Conservation (phyloP, 1,140 invertebrate species). For the Drosophila albomicans region DNA sequence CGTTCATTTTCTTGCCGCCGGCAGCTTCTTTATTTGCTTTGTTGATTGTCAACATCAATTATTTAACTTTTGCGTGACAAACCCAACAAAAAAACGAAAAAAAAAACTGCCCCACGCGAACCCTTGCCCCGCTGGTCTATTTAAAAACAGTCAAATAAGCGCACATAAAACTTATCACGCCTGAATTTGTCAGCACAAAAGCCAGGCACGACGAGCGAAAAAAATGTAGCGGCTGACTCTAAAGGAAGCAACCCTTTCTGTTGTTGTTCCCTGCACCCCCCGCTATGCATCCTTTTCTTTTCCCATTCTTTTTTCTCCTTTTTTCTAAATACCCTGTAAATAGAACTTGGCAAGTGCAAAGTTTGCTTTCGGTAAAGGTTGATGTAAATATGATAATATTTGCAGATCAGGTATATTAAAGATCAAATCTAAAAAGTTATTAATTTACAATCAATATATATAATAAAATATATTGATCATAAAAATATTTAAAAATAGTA, state of each 20-base stretch:
- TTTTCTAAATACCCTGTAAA: conserved; percentile 39
- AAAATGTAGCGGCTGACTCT: conserved; percentile 34
- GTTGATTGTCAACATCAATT: conserved; percentile 84
- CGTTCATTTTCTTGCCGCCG: conserved; percentile 56
- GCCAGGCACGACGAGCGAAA: conserved; percentile 51
- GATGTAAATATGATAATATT: background rate
- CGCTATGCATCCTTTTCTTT: conserved; percentile 54
- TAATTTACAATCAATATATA: no score
- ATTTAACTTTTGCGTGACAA: conserved; percentile 78
- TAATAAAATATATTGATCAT: background rate
- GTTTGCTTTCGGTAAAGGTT: background rate
- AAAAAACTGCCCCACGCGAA: conserved; percentile 34
- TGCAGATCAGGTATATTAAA: background rate
- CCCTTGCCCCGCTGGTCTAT: conserved; percentile 62
- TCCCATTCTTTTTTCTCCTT: conserved; percentile 37
- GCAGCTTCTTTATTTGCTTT: conserved; percentile 79
- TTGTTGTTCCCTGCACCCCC: conserved; percentile 4
- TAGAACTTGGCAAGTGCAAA: background rate
- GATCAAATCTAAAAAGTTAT: no score
- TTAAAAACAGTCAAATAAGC: conserved; percentile 84
- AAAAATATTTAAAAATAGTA: background rate
- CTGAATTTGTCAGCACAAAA: conserved; percentile 84
- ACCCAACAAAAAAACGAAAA: conserved; percentile 51
- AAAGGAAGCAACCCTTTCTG: conserved; percentile 61
- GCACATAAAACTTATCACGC: conserved; percentile 83